Conservation (phyloP, 2,113 vertebrate genomes). For the Chunga burmeisteri region DNA sequence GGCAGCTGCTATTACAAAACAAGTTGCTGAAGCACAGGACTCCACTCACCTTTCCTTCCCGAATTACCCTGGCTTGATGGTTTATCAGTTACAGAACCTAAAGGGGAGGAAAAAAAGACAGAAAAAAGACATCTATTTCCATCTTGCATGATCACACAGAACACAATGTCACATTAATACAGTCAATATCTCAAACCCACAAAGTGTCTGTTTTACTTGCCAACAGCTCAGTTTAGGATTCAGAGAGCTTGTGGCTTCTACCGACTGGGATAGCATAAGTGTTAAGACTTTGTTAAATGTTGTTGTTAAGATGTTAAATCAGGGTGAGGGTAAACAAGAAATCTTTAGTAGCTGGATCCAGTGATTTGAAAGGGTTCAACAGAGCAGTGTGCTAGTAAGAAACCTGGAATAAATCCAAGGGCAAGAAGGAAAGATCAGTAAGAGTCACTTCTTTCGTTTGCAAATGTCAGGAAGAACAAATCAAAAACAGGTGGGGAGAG, state of each 20-base stretch:
- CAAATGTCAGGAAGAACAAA: slow-evolving; percentile 54
- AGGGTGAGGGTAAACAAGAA: background rate
- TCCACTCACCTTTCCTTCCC: slow-evolving; percentile 96
- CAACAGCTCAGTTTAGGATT: background rate
- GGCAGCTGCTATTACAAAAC: background rate
- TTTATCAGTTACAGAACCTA: slow-evolving; percentile 96
- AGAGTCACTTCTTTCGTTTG: background rate
- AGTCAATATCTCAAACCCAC: background rate
- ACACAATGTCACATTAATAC: background rate
- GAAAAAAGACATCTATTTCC: slow-evolving; percentile 10
- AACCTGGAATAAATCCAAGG: slow-evolving; percentile 29
- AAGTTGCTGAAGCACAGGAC: slow-evolving; percentile 71
- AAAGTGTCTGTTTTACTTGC: background rate
- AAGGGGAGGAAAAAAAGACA: slow-evolving; percentile 13
- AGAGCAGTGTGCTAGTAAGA: background rate
- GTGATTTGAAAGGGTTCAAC: background rate
- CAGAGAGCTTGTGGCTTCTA: background rate
- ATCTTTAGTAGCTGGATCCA: background rate
- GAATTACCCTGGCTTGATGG: slow-evolving; percentile 89
- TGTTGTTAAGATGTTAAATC: background rate
- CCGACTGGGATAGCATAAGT: background rate
- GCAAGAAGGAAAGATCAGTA: slow-evolving; percentile 1
- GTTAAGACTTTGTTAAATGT: too few species aligned
- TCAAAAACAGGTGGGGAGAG: slow-evolving; percentile 18
- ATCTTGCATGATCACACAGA: background rate